phyloP scores from a whole-genome alignment of 2,888 invertebrate genomes.

The Cephus runcator region DNA sequence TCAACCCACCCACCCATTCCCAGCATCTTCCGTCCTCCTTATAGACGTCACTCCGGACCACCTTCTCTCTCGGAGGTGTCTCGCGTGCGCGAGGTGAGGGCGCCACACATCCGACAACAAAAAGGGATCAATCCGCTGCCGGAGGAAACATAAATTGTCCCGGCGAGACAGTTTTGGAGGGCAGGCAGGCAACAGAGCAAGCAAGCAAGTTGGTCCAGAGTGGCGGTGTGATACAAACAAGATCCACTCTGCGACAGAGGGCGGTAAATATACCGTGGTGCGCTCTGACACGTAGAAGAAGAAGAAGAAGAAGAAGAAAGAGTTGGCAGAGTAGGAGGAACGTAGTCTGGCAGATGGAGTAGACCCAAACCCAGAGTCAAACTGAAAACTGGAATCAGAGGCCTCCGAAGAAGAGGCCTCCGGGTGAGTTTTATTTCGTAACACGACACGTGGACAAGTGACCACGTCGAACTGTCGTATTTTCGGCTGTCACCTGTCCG shows the following conservation, averaged over 20 bases:
- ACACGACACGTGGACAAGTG: conserved; percentile 52
- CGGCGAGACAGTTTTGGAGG: conserved; percentile 55
- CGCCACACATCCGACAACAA: conserved; percentile 47
- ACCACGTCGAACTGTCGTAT: conserved; percentile 57
- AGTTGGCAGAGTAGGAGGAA: not conserved
- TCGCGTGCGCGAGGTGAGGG: conserved; percentile 15
- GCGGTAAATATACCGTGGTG: conserved; percentile 52
- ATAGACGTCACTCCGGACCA: not conserved
- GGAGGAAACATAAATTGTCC: conserved; percentile 61
- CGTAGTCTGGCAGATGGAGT: not conserved
- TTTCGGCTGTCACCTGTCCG: conserved; percentile 51
- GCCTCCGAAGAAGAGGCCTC: conserved; percentile 14
- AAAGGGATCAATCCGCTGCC: conserved; percentile 61
- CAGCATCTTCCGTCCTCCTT: not conserved
- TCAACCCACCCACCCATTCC: not conserved
- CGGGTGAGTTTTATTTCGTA: conserved; percentile 47
- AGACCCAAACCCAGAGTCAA: not conserved
- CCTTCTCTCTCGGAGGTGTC: conserved; percentile 1
- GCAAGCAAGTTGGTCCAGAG: conserved; percentile 24
- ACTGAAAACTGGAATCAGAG: conserved; percentile 12
- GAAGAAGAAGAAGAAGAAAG: not conserved
- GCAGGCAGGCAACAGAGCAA: conserved; percentile 35
- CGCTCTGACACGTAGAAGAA: conserved; percentile 6
- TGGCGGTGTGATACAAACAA: conserved; percentile 59
- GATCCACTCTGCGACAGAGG: conserved; percentile 53